Evolutionary conservation across 92 coral and sea anemone species (phyloP).

Genomic region (Parazoanthus swiftii): DNA sequence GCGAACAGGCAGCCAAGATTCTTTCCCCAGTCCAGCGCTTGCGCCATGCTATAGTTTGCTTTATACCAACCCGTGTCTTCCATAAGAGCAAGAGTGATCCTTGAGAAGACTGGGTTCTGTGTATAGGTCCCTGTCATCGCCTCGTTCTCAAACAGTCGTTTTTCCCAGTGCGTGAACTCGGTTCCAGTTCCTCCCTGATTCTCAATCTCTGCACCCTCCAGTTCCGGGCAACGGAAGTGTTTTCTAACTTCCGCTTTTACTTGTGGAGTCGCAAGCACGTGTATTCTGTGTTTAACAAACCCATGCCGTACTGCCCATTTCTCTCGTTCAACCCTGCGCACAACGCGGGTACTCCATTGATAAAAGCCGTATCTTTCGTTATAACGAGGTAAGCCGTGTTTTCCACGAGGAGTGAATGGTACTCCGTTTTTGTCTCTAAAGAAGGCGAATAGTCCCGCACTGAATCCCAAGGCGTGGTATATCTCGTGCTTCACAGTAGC

Average conservation of each 20-base stretch:
- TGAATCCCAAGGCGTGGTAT: conserved; percentile 94
- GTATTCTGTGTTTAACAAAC: conserved; percentile 63
- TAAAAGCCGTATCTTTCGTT: conserved; percentile 77
- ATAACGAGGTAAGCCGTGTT: conserved; percentile 86
- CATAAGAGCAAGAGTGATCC: conserved; percentile 92
- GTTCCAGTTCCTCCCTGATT: conserved; percentile 97
- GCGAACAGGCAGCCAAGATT: conserved; percentile 88
- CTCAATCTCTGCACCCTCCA: conserved; percentile 98
- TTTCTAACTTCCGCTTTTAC: conserved; percentile 75
- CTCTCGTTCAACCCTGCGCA: conserved; percentile 64
- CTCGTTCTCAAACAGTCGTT: conserved; percentile 96
- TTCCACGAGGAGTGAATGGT: conserved; percentile 81
- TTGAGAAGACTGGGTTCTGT: conserved; percentile 95
- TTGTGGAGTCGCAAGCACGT: conserved; percentile 90
- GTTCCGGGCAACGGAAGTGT: conserved; percentile 82
- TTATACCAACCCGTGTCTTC: conserved; percentile 99
- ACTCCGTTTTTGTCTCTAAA: conserved; percentile 75
- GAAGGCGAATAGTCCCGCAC: conserved; percentile 98
- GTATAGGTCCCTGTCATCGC: conserved; percentile 99
- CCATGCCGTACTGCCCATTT: conserved; percentile 89
- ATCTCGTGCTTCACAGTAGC: conserved; percentile 97
- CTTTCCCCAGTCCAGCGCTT: conserved; percentile 93
- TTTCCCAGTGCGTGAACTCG: conserved; percentile 96
- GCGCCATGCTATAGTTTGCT: conserved; percentile 91
- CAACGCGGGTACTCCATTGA: conserved; percentile 86